Percentiles rank a stretch among this genome's conserved stretches.
Conservation (phyloP, 2,888 invertebrate species). For the Cosmia trapezina region DNA sequence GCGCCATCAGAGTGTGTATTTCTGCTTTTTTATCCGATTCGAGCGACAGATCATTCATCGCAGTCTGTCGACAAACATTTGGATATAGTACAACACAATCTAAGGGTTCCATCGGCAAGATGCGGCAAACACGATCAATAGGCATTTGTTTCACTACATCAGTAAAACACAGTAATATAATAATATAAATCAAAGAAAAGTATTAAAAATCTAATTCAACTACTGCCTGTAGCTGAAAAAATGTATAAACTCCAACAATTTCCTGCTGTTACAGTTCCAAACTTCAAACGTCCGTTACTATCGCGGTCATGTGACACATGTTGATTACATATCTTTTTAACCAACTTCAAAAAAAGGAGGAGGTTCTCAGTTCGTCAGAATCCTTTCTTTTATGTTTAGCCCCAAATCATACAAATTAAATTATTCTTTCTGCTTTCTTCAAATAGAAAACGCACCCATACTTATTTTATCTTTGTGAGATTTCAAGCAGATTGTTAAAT, state of each 20-base stretch:
- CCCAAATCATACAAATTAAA: no score
- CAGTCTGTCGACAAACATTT: slow-evolving; percentile 67
- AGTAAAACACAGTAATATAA: neutral
- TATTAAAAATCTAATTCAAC: neutral
- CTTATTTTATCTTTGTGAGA: no score
- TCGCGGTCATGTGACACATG: no score
- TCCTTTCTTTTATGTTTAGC: no score
- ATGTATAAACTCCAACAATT: no score
- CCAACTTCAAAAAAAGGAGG: no score
- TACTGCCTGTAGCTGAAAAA: neutral
- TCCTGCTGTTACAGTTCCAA: neutral
- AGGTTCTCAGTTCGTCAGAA: no score
- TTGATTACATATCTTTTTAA: no score
- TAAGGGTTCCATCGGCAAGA: neutral
- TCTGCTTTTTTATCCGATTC: slow-evolving; percentile 75
- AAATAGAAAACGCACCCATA: no score
- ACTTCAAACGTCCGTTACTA: no score
- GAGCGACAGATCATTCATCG: slow-evolving; percentile 73
- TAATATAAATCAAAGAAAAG: neutral
- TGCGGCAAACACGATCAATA: neutral
- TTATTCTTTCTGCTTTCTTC: no score
- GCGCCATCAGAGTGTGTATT: slow-evolving; percentile 70
- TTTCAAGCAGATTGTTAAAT: no score
- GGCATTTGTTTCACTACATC: neutral
- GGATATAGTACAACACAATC: neutral